These are phyloP conservation scores for Drosophila paucipuncta DNA, from an alignment of 2,888 invertebrate species.

Conservation along the genomic window DNA sequence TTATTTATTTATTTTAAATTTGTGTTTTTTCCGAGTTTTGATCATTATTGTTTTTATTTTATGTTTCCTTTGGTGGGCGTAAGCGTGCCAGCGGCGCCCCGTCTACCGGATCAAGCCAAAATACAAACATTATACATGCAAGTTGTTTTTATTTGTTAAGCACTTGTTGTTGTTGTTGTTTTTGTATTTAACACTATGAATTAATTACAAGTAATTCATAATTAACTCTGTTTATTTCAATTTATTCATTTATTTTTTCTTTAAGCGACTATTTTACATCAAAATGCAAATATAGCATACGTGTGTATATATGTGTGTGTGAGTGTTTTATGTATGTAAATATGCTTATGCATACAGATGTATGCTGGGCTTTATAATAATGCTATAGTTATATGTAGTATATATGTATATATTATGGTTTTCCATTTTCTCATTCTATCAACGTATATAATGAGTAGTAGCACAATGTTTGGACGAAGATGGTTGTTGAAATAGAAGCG, in stretches of 20 bases:
- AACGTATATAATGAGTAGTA: conserved; percentile 74
- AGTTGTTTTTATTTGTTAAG: conserved; percentile 30
- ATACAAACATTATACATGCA: conserved; percentile 23
- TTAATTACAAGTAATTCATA: conserved; percentile 32
- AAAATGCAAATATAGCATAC: conserved; percentile 61
- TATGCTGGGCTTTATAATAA: conserved; percentile 17
- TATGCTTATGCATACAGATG: conserved; percentile 22
- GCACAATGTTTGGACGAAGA: conserved; percentile 79
- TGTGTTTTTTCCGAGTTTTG: background rate
- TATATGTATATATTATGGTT: conserved; percentile 25
- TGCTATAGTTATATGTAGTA: conserved; percentile 19
- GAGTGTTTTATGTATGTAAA: conserved; percentile 25
- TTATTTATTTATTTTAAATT: conserved; percentile 2
- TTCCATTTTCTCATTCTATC: conserved; percentile 56
- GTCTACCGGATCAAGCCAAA: conserved; percentile 52
- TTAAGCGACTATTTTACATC: conserved; percentile 73
- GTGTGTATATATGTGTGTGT: conserved; percentile 19
- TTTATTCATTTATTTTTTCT: conserved; percentile 23
- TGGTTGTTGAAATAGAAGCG: conserved; percentile 75
- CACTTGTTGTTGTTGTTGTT: conserved; percentile 12
- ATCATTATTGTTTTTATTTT: conserved; percentile 14
- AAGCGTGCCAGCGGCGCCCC: conserved; percentile 56
- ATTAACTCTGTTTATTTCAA: conserved; percentile 29
- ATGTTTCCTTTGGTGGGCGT: conserved; percentile 63
- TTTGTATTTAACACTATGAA: conserved; percentile 3